These are phyloP conservation scores for Ochotona curzoniae DNA, from an alignment of 2,113 vertebrate genomes.

Conservation along the genomic window DNA sequence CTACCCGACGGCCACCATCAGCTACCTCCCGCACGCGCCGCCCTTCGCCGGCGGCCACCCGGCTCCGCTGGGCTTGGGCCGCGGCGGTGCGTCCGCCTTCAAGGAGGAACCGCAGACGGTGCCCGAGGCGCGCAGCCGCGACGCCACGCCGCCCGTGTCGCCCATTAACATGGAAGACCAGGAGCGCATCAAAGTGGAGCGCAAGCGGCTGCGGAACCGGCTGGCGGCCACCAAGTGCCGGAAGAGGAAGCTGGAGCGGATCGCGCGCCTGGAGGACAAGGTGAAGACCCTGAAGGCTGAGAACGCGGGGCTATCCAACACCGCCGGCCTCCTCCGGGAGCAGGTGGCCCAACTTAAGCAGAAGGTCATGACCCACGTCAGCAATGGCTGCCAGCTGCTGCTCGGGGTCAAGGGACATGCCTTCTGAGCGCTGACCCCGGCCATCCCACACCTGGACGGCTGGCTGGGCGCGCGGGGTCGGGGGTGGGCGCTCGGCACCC, in stretches of 20 bases:
- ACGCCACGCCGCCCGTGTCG: constrained; percentile 91
- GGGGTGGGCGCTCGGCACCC: constrained; percentile 45
- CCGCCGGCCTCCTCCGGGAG: constrained; percentile 92
- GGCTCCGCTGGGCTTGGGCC: constrained; percentile 79
- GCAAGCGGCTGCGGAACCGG: constrained; percentile 93
- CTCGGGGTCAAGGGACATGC: constrained; percentile 91
- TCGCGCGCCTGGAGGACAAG: constrained; percentile 94
- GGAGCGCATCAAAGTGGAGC: constrained; percentile 94
- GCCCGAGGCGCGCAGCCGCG: constrained; percentile 90
- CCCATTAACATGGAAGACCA: constrained; percentile 95
- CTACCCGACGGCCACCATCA: constrained; percentile 90
- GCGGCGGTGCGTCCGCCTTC: constrained; percentile 83
- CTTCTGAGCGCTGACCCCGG: constrained; percentile 77
- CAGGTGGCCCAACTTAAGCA: constrained; percentile 96
- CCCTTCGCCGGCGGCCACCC: constrained; percentile 83
- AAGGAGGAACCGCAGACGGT: constrained; percentile 96
- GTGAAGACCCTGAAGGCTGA: constrained; percentile 94
- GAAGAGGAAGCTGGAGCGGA: constrained; percentile 95
- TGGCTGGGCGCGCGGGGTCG: constrained; percentile 42
- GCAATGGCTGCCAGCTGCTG: constrained; percentile 95
- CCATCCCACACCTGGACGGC: constrained; percentile 63
- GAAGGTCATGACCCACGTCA: constrained; percentile 94
- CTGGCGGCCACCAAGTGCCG: constrained; percentile 95
- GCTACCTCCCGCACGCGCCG: constrained; percentile 87
- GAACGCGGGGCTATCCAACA: constrained; percentile 93